Conservation (phyloP, 2,113 vertebrate genomes). For the Callopanchax toddi region DNA sequence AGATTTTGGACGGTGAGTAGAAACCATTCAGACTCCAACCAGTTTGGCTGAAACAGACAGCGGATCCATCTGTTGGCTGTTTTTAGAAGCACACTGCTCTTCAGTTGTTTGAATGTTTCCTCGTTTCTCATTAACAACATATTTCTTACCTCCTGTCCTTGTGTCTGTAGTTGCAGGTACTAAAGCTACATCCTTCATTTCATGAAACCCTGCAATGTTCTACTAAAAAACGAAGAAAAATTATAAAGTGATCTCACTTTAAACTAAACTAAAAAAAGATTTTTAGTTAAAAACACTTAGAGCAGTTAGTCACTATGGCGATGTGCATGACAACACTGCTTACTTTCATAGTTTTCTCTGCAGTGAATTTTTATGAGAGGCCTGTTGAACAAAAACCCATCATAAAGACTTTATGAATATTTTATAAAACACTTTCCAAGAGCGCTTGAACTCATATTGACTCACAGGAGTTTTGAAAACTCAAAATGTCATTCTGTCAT, state of each 20-base stretch:
- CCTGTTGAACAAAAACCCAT: too few species aligned
- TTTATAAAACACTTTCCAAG: slow-evolving; percentile 22
- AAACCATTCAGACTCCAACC: background rate
- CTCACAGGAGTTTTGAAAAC: slow-evolving; percentile 33
- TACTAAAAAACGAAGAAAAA: too few species aligned
- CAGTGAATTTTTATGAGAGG: background rate
- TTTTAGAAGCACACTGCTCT: background rate
- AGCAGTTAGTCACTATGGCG: too few species aligned
- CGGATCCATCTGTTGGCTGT: background rate
- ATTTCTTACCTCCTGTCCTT: background rate
- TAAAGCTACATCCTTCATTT: background rate
- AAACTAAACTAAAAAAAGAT: too few species aligned
- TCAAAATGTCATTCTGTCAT: slow-evolving; percentile 14
- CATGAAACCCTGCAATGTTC: too few species aligned
- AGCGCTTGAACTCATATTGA: slow-evolving; percentile 46
- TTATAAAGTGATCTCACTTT: too few species aligned
- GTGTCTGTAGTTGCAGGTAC: background rate
- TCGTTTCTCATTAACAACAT: background rate
- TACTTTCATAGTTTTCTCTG: background rate
- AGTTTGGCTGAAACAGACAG: background rate
- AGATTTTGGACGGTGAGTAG: background rate
- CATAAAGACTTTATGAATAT: slow-evolving; percentile 8
- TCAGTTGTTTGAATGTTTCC: background rate
- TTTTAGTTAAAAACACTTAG: too few species aligned
- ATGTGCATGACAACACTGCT: too few species aligned